These are phyloP conservation scores for Sturnira hondurensis DNA, from an alignment of 2,113 vertebrate species.

Conservation along the genomic window DNA sequence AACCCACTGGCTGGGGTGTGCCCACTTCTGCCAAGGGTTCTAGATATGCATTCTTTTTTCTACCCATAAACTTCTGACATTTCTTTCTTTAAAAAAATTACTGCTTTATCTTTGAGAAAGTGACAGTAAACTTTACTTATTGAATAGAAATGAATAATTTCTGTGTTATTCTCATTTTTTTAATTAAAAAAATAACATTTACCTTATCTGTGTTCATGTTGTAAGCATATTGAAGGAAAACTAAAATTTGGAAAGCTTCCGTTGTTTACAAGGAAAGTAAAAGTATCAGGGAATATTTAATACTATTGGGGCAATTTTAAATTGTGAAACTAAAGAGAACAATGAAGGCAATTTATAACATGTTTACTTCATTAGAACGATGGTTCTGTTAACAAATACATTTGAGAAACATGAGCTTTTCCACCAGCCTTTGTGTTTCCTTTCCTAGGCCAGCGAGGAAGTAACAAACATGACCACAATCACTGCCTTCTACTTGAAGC, in stretches of 20 bases:
- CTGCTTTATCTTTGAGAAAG: conserved; percentile 16
- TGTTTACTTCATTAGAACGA: neutral
- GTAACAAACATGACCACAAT: neutral
- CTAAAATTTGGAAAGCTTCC: neutral
- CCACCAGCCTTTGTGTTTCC: neutral
- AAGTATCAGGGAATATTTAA: neutral
- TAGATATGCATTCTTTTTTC: neutral
- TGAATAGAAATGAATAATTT: neutral
- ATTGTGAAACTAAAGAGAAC: neutral
- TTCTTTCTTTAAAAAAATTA: neutral
- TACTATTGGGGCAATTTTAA: neutral
- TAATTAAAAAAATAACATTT: neutral
- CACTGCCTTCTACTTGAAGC: neutral
- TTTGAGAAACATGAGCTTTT: neutral
- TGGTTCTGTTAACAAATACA: neutral
- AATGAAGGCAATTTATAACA: neutral
- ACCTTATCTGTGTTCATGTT: neutral
- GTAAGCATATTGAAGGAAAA: neutral
- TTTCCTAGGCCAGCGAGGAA: neutral
- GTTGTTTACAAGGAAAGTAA: neutral
- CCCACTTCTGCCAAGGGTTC: neutral
- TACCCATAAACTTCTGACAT: neutral
- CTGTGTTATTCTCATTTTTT: neutral
- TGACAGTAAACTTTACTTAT: neutral
- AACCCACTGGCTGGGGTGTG: neutral